Conservation (phyloP, 1,140 invertebrate genomes). For the Babylonia areolata region DNA sequence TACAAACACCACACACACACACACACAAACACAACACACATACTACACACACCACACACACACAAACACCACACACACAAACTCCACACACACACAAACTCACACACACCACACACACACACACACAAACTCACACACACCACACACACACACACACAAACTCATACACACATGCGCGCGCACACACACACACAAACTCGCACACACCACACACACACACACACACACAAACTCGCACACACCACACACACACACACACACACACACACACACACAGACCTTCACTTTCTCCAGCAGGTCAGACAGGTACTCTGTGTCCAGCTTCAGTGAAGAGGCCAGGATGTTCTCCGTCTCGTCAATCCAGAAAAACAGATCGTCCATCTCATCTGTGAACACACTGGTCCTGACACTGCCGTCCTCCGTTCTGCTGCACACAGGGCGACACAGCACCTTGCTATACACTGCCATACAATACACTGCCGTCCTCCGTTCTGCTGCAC, state of each 20-base stretch:
- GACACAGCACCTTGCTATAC: too few relatives aligned
- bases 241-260: conserved; percentile 11
- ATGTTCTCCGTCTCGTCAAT: conserved; percentile 78
- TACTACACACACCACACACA: not conserved
- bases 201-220: not conserved
- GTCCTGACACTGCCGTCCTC: conserved; percentile 66
- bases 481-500: too few relatives aligned
- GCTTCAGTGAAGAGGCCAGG: conserved; percentile 80
- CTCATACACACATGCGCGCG: not conserved
- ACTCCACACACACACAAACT: not conserved
- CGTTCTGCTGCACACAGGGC: conserved; percentile 5
- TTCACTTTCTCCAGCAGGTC: conserved; percentile 78
- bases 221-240: not conserved
- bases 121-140: not conserved
- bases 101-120: conserved; percentile 1
- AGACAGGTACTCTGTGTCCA: conserved; percentile 80
- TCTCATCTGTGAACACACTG: conserved; percentile 72
- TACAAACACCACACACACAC: not conserved
- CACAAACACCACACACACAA: not conserved
- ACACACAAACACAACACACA: not conserved
- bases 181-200: not conserved
- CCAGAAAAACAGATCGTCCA: conserved; percentile 75
- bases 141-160: not conserved
- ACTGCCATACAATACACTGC: too few relatives aligned
- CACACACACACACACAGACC: conserved; percentile 48